Evolutionary conservation across 2,888 invertebrate species (phyloP), one percentile per base, ranked within the genome.

Genomic region (Eremobia ochroleuca): DNA sequence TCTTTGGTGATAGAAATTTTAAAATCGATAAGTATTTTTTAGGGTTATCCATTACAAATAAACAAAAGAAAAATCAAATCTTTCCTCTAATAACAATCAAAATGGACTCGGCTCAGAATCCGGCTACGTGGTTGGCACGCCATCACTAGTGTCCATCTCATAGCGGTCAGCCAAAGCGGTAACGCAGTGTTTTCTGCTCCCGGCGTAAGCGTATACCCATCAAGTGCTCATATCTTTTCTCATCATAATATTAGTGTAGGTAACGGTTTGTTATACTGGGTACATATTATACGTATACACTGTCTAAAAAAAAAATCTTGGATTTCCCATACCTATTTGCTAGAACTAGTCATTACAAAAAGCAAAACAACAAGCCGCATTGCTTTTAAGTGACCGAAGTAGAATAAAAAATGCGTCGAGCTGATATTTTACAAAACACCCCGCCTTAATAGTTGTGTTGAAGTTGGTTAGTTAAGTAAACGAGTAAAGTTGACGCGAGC

Each of bases 391-490:
- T 73, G 49, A 69, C 58, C 25, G 28, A 58, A 64, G 37, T 71
- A 68, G 61, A 71, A 80, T 72, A 65, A 81, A 83, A 85, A 85
- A 78, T 46, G 49, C 70, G 77, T 49, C 59, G 31, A 62, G 61
- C 79, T 73, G 65, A 79, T 78, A 81, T 73, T 79, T 82, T 59
- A 71, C 73, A 81, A 73, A 83, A 67, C 52, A 73, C 43, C 70
- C 73, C 43, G 59, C 68, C 70, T 58, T 76, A 79, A 73, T 83
- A 85, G 76, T 71, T 69, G 66, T 59, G 74, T 73, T 76, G 25
- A 76, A 86, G 77, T 86, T 79, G 74, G 72, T 78, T 86, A 82
- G 87, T 86, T 86, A 86, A 85, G 83, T 75, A 85, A 87, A 85
- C 80, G 85, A 87, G 72, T 75, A 85, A 87, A 85, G 85, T 87